phyloP scores from a whole-genome alignment of 2,797 vertebrate species.

The Acanthurus lineatus region DNA sequence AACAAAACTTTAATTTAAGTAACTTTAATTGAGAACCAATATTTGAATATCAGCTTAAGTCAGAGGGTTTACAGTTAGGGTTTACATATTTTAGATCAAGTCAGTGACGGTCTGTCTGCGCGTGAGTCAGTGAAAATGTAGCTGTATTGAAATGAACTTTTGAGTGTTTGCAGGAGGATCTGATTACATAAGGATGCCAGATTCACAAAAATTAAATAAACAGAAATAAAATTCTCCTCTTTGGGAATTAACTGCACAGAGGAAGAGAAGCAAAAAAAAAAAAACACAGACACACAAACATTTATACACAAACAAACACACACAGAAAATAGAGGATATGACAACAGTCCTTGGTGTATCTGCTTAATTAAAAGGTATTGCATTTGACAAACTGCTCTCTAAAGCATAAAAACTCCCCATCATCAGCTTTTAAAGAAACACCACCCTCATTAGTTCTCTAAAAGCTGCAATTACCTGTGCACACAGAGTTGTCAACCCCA shows the following conservation, averaged over 20 bases:
- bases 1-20: no score
- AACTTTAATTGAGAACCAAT: no score
- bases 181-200: background rate
- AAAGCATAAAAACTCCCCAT: conserved; percentile 31
- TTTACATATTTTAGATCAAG: background rate
- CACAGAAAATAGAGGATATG: conserved; percentile 1
- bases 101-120: background rate
- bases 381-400: conserved; percentile 58
- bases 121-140: background rate
- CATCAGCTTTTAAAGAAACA: conserved; percentile 44
- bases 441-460: conserved; percentile 55
- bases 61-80: no score
- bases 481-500: conserved; percentile 16
- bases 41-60: no score
- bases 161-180: background rate
- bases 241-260: conserved; percentile 8
- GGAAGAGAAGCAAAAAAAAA: background rate
- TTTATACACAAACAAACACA: conserved; percentile 22
- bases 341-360: conserved; percentile 41
- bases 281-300: conserved; percentile 30
- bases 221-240: background rate
- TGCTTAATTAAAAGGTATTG: conserved; percentile 65
- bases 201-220: conserved; percentile 1
- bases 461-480: conserved; percentile 60
- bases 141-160: background rate